Evolutionary conservation across 2,797 vertebrate species (phyloP), one percentile per base, ranked within the genome.

Genomic region (Pseudomugil gertrudae): DNA sequence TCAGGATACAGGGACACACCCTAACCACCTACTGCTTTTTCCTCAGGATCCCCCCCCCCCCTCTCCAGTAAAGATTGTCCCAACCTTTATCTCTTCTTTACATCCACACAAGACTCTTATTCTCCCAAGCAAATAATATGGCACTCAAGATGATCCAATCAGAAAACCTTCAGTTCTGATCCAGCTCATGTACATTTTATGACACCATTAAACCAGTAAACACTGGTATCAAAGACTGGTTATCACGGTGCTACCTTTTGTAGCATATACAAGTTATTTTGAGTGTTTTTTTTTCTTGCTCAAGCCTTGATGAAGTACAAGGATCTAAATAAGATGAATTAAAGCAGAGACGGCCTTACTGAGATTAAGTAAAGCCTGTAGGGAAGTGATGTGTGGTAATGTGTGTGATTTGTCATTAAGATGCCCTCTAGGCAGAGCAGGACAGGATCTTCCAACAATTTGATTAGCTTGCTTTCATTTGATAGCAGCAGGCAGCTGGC

Each of bases 381-480:
- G 48, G 56, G 35, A 43, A 66, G 63, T 63, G 29, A 56, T 57
- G 45, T 63, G 43, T 60, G 66, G 51, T 45, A 23, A 70, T 50
- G 57, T 48, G 74, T 76, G 71, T 69, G 50, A 77, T 84, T 79
- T 65, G 80, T 80, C 80, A 87, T 84, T 80, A 72, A 57, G 47
- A 6, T 56, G 74, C 72, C 68, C 57, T 84, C 63, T 30, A 64
- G 84, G 83, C 71, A 62, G 65, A 77, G 73, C 70, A 78, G 81
- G 70, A 79, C 76, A 78, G 57, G 68, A 78, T 76, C 75, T 78
- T 75, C 73, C 75, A 72, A 85, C 71, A 83, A 90, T 87, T 70
- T 87, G 81, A 89, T 90, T 87, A 87, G 79, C 71, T 73, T 63
- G 72, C 79, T 76, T 87, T 87, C 72, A 89, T 86, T 85, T 82